phyloP scores from a whole-genome alignment of 2,113 vertebrate species.

The Donacobius atricapilla region DNA sequence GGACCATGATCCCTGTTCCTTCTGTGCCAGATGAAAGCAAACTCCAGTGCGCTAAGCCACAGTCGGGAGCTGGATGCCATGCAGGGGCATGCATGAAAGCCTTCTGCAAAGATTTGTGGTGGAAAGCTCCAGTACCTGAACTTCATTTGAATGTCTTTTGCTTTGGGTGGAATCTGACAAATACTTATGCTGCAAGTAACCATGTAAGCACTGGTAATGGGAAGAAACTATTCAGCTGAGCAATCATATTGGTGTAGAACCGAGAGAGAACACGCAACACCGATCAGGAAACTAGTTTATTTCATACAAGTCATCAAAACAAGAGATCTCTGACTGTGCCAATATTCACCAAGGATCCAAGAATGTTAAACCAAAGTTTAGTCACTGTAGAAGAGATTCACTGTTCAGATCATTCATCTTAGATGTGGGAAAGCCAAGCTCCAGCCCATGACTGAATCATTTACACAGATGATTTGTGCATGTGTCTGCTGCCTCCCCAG shows the following conservation, averaged over 20 bases:
- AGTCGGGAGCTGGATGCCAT: accelerated
- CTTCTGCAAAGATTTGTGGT: background rate
- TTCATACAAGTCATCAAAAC: background rate
- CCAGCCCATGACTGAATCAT: background rate
- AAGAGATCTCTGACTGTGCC: background rate
- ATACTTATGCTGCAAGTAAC: background rate
- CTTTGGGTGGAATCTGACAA: background rate
- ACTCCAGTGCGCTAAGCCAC: accelerated
- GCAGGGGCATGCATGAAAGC: background rate
- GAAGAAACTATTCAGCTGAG: background rate
- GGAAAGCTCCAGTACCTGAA: background rate
- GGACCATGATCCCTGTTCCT: accelerated
- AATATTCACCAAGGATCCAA: background rate
- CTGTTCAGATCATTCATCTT: background rate
- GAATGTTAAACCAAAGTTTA: background rate
- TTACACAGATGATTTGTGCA: background rate
- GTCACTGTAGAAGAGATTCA: background rate
- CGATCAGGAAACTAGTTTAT: background rate
- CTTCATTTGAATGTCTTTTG: background rate
- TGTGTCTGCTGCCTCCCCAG: background rate
- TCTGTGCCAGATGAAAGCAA: accelerated
- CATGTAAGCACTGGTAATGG: accelerated
- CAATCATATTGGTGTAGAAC: background rate
- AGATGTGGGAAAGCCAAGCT: conserved; percentile 36
- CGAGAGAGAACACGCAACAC: accelerated